Percentiles rank a stretch among this genome's conserved stretches.
phyloP scores from a whole-genome alignment of 2,113 vertebrate species.

The Bubo bubo region DNA sequence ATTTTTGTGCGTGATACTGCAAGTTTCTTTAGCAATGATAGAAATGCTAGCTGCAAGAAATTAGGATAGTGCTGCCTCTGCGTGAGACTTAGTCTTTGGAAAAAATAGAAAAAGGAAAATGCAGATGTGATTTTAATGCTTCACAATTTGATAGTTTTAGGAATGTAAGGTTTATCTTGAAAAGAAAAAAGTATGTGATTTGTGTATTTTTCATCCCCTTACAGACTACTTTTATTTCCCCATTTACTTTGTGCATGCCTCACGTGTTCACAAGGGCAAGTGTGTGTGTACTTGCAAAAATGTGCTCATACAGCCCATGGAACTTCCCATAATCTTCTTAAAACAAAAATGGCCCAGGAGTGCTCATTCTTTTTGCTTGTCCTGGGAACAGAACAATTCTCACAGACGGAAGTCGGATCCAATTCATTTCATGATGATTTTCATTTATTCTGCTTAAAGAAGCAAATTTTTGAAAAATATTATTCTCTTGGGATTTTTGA shows the following conservation, averaged over 20 bases:
- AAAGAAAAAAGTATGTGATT: neutral
- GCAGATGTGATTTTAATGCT: neutral
- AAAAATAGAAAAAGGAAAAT: neutral
- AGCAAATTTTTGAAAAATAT: neutral
- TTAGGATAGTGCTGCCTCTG: neutral
- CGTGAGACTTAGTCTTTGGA: neutral
- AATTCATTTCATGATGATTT: neutral
- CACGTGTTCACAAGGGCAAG: neutral
- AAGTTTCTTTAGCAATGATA: neutral
- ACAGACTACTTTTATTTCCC: neutral
- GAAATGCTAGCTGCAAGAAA: neutral
- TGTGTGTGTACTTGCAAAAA: neutral
- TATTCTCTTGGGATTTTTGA: neutral
- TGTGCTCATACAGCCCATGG: neutral
- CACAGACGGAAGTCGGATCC: neutral
- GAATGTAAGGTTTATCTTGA: neutral
- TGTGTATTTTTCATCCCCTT: neutral
- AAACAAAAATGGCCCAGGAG: neutral
- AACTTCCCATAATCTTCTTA: neutral
- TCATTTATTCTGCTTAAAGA: neutral
- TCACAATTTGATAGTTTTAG: neutral
- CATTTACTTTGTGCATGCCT: neutral
- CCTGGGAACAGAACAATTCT: neutral
- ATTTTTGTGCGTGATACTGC: neutral
- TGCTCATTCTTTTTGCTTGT: neutral